phyloP scores from a whole-genome alignment of 2,113 vertebrate genomes.

The Oceanodroma tethys region DNA sequence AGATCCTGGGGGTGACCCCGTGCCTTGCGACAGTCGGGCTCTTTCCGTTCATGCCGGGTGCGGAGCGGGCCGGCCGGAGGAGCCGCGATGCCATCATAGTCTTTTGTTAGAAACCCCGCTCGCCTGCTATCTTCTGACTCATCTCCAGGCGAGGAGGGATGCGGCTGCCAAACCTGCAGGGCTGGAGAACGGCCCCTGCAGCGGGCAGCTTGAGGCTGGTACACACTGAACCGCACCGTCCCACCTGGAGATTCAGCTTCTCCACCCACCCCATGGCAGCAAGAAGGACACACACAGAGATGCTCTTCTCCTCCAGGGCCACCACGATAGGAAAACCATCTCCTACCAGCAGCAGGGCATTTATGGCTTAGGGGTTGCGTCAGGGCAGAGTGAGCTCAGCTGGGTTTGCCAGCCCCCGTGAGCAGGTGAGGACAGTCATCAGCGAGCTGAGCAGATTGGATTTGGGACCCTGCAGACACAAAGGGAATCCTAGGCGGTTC shows the following conservation, averaged over 20 bases:
- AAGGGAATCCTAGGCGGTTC: background rate
- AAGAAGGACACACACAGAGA: background rate
- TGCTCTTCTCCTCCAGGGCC: background rate
- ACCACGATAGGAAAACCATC: background rate
- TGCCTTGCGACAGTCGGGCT: background rate
- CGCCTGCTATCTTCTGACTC: background rate
- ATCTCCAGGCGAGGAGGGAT: background rate
- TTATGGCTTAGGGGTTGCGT: background rate
- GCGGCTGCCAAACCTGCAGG: background rate
- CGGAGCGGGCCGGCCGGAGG: background rate
- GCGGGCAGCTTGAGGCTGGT: background rate
- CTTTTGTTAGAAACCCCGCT: background rate
- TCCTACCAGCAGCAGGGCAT: background rate
- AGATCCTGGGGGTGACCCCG: background rate
- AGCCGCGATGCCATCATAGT: background rate
- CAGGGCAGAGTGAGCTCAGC: background rate
- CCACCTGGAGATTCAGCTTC: background rate
- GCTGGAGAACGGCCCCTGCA: background rate
- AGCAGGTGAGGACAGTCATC: background rate
- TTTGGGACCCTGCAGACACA: background rate
- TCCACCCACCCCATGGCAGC: background rate
- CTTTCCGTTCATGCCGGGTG: background rate
- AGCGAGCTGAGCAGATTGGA: fast-evolving
- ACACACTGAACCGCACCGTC: fast-evolving
- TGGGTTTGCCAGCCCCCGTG: background rate